These are phyloP conservation scores for Pristiophorus japonicus DNA, from an alignment of 2,113 vertebrate species.

Conservation along the genomic window DNA sequence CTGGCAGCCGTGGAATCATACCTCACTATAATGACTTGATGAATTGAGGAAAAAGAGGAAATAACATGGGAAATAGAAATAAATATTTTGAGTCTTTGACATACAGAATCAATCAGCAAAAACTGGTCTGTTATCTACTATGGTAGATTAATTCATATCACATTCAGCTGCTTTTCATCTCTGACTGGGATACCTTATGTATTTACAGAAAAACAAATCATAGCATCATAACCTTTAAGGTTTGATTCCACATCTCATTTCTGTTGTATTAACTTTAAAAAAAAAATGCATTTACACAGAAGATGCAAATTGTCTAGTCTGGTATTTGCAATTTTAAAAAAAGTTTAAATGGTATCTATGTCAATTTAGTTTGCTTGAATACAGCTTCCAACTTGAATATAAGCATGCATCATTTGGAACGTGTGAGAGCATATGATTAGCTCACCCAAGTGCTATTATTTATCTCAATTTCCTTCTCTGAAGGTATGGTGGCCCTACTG, in stretches of 20 bases:
- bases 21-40: not conserved
- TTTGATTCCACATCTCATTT: not conserved
- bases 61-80: not conserved
- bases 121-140: not conserved
- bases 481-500: not conserved
- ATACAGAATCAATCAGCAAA: not conserved
- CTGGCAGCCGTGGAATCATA: not conserved
- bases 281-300: no score
- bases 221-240: no score
- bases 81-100: not conserved
- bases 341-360: not conserved
- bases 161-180: no score
- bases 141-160: no score
- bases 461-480: not conserved
- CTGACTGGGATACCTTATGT: no score
- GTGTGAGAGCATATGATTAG: not conserved
- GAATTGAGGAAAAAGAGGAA: not conserved
- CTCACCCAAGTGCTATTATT: not conserved
- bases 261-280: no score
- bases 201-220: no score
- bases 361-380: not conserved
- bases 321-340: not conserved
- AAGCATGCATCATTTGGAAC: not conserved
- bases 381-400: not conserved
- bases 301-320: not conserved